Percentiles rank a stretch among this genome's conserved stretches.
Conservation (phyloP, 2,113 vertebrate genomes). For the Oryzias celebensis region DNA sequence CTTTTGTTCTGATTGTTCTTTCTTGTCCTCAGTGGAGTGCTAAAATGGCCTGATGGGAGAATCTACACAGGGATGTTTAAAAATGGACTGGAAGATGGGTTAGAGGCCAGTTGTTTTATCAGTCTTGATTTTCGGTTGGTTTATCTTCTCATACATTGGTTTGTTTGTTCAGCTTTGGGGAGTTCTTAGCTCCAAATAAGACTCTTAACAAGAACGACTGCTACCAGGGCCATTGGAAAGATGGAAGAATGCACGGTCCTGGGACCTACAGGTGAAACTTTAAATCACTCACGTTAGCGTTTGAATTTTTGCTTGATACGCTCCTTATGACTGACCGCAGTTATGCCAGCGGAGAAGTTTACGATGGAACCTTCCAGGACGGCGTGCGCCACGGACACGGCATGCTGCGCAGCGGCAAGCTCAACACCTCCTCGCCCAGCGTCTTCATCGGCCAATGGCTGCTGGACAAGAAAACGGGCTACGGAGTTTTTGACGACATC, state of each 20-base stretch:
- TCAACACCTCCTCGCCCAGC: slow-evolving; percentile 92
- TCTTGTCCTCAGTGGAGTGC: slow-evolving; percentile 78
- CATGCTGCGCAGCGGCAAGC: slow-evolving; percentile 91
- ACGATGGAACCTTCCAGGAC: slow-evolving; percentile 93
- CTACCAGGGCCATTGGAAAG: slow-evolving; percentile 93
- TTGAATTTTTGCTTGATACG: no score
- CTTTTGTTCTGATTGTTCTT: background rate
- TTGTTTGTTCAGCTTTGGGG: slow-evolving; percentile 83
- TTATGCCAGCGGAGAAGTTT: slow-evolving; percentile 91
- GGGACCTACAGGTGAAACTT: slow-evolving; percentile 85
- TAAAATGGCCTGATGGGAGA: slow-evolving; percentile 93
- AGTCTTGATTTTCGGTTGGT: background rate
- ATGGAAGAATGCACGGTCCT: slow-evolving; percentile 93
- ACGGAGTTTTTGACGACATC: slow-evolving; percentile 97
- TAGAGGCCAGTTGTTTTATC: slow-evolving; percentile 6
- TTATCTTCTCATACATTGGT: background rate
- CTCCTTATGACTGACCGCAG: slow-evolving; percentile 59
- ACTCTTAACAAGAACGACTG: slow-evolving; percentile 85
- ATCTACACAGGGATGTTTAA: slow-evolving; percentile 91
- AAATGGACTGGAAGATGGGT: slow-evolving; percentile 95
- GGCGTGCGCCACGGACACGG: slow-evolving; percentile 94
- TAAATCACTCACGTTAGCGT: no score
- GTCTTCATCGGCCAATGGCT: slow-evolving; percentile 98
- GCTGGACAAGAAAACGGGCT: slow-evolving; percentile 93
- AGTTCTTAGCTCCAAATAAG: slow-evolving; percentile 87